Base-by-base conservation (phyloP, 2,113 vertebrate genomes). In the Blennius ocellaris region DNA sequence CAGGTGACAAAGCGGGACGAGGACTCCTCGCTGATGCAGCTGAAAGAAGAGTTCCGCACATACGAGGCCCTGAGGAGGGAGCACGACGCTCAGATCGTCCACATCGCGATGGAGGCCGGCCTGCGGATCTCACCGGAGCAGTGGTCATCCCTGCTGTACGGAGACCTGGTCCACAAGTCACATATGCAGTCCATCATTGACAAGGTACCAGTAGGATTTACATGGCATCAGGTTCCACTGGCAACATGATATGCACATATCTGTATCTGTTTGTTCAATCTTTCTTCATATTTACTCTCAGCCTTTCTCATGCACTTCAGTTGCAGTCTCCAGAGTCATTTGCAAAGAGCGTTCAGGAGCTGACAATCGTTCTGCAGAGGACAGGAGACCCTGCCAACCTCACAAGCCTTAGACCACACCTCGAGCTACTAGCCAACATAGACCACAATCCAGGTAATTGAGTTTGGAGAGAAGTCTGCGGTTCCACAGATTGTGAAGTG, bases 171-270 rank as follows among this genome's bases (percentile, higher is more conserved):
- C n/a, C 97, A 99, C 90, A 99, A 99, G 89, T 99, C 97, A 47
- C 97, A 99, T 87, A 99, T 99, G 97, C 97, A 99, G 81, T 99
- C 97, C 62, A 99, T 99, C 89, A 99, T 99, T 74, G 97, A 99
- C 91, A 99, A 99, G 96, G 97, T 99, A 50, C 7, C 8, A 7
- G 41, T 52, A 14, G 43, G 7, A 41, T 49, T 16, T 1, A 6
- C 50, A 38, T 10, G 4, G 37, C 21, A 30, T 30, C 21, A 30
- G 21, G 4, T 30, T 30, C 21, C 21, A 30, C 21, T 30, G 21
- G 21, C 2, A 30, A 30, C 4, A 30, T 2, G 21, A 30, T 30
- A 30, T 30, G 21, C 21, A 30, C 21, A 47, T 45, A 10, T 7
- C 39, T 58, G 37, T 5, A n/a, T 47, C 7, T 61, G 6, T n/a